Percentiles rank a stretch among this genome's conserved stretches.
These are phyloP conservation scores for Drosophila serrata DNA, from an alignment of 1,140 invertebrate genomes.

Conservation along the genomic window DNA sequence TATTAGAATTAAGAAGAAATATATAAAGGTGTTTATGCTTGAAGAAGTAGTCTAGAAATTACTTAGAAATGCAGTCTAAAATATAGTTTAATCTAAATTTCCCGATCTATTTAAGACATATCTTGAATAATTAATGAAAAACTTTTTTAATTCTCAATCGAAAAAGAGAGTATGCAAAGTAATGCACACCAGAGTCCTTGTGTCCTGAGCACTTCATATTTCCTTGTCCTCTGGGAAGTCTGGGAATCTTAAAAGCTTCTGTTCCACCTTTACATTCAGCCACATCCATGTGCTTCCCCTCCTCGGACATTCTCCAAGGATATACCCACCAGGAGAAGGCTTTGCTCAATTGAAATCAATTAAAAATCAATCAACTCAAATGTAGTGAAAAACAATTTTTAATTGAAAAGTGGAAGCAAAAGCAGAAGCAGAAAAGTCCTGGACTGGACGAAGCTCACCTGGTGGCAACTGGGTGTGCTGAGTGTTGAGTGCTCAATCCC, in stretches of 20 bases:
- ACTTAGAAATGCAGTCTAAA: background rate
- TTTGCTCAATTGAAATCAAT: conserved; percentile 79
- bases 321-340: conserved; percentile 22
- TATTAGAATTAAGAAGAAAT: background rate
- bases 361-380: conserved; percentile 84
- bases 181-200: conserved; percentile 9
- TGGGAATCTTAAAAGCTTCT: conserved; percentile 61
- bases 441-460: conserved; percentile 31
- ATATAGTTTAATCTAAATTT: background rate
- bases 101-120: background rate
- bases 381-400: conserved; percentile 83
- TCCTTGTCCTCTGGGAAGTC: conserved; percentile 27
- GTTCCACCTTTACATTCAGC: conserved; percentile 6
- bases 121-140: background rate
- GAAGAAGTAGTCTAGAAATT: background rate
- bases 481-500: conserved; percentile 51
- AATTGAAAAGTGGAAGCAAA: conserved; percentile 71
- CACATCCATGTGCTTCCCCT: background rate
- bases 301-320: background rate
- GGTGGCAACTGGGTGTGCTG: conserved; percentile 32
- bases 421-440: conserved; percentile 31
- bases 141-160: too few species aligned
- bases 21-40: too few species aligned
- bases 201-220: conserved; percentile 25
- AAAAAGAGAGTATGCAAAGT: conserved; percentile 21